Conservation (phyloP, 30 jellyfish, hydroid and myxozoan species). For the Sanderia malayensis region DNA sequence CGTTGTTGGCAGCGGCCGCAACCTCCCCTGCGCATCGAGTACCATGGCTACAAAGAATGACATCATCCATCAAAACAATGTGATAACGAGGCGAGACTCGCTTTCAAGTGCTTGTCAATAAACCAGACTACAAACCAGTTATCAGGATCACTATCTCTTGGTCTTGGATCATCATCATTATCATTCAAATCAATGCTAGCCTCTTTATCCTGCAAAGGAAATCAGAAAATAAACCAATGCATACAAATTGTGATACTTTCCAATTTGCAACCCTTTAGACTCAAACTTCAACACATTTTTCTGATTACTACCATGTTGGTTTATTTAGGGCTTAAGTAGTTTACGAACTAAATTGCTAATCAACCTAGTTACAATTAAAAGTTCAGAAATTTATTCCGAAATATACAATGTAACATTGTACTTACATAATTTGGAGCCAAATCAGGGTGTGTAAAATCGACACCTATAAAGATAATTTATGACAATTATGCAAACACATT, state of each 20-base stretch:
- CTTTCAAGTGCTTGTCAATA: too few relatives aligned
- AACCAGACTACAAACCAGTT: constrained; percentile 94
- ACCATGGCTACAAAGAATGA: constrained; percentile 80
- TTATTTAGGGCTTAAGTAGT: too few relatives aligned
- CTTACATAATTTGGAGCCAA: constrained; percentile 88
- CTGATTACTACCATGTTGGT: too few relatives aligned
- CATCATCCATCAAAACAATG: neutral
- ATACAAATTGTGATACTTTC: too few relatives aligned
- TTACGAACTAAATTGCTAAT: too few relatives aligned
- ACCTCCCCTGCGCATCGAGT: constrained; percentile 99
- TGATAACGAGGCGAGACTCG: too few relatives aligned
- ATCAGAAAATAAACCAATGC: neutral
- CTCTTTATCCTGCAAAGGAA: constrained; percentile 64
- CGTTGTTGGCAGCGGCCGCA: constrained; percentile 96
- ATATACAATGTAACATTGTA: too few relatives aligned
- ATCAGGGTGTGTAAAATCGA: constrained; percentile 98
- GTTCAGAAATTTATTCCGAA: too few relatives aligned
- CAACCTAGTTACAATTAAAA: too few relatives aligned
- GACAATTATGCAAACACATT: too few relatives aligned
- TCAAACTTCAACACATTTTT: too few relatives aligned
- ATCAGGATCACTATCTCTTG: constrained; percentile 98
- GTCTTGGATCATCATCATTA: constrained; percentile 96
- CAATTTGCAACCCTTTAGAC: too few relatives aligned
- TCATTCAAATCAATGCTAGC: constrained; percentile 97
- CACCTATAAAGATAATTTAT: constrained; percentile 58